Conservation (phyloP, 2,888 invertebrate genomes). For the Athalia rosae region DNA sequence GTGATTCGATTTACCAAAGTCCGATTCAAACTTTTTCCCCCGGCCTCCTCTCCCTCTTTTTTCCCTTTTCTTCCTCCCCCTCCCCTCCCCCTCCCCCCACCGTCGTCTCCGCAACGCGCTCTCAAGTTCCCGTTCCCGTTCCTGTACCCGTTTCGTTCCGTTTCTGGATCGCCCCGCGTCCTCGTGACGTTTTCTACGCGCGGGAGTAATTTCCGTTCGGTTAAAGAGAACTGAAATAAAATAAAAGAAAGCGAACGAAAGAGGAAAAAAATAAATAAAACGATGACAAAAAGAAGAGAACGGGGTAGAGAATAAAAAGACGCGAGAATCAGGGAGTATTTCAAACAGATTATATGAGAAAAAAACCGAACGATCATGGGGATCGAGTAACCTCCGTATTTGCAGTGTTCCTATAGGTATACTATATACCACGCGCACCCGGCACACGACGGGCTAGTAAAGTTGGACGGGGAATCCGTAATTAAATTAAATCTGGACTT, state of each 20-base stretch:
- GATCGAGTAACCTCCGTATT: too few species aligned
- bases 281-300: neutral
- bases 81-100: slow-evolving; percentile 29
- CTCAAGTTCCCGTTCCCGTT: too few species aligned
- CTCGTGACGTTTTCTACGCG: slow-evolving; percentile 47
- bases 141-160: slow-evolving; percentile 46
- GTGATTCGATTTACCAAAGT: slow-evolving; percentile 72
- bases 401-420: slow-evolving; percentile 40
- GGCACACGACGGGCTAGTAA: slow-evolving; percentile 38
- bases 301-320: neutral
- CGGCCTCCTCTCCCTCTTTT: too few species aligned
- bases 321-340: neutral
- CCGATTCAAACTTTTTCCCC: slow-evolving; percentile 70
- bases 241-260: neutral
- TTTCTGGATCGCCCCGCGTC: slow-evolving; percentile 55
- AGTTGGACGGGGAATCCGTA: slow-evolving; percentile 53
- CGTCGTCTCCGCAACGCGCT: slow-evolving; percentile 54
- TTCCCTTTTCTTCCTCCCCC: slow-evolving; percentile 48
- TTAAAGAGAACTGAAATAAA: slow-evolving; percentile 6
- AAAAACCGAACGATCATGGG: slow-evolving; percentile 25
- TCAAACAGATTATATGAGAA: neutral
- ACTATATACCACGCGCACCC: slow-evolving; percentile 45
- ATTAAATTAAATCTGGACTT: slow-evolving; percentile 67
- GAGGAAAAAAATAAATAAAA: neutral
- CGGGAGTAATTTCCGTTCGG: slow-evolving; percentile 26